These are phyloP conservation scores for Iselma pallidipennis DNA, from an alignment of 2,888 invertebrate genomes.

Conservation along the genomic window DNA sequence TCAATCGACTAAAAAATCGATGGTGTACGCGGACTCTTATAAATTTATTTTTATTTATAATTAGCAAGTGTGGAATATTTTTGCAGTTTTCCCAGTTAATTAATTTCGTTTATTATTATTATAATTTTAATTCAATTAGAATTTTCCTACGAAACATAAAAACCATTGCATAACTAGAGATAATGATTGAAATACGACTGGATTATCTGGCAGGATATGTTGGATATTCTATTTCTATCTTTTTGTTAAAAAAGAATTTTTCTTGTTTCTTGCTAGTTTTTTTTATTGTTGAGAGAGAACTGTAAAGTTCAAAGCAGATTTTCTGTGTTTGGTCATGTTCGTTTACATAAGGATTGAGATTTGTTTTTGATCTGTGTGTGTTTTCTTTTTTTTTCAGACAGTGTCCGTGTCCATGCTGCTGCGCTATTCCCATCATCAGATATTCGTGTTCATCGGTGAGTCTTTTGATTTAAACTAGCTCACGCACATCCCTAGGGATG, in stretches of 20 bases:
- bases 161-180: no score
- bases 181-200: no score
- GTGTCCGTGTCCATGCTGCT: conserved; percentile 97
- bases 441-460: conserved; percentile 98
- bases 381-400: conserved; percentile 78
- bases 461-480: conserved; percentile 46
- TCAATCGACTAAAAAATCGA: no score
- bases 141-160: no score
- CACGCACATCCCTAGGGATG: conserved; percentile 36
- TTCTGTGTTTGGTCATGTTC: conserved; percentile 10
- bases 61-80: no score
- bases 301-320: conserved; percentile 2
- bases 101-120: no score
- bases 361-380: conserved; percentile 42
- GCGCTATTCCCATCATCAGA: conserved; percentile 99
- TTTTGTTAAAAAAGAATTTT: background rate
- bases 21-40: no score
- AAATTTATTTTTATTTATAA: no score
- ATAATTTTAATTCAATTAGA: no score
- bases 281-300: background rate
- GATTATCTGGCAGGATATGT: background rate
- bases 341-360: conserved; percentile 23
- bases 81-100: no score
- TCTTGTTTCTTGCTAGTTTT: background rate
- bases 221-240: background rate